Evolutionary conservation across 2,888 invertebrate species (phyloP).

Genomic region (Hirtodrosophila confusa): DNA sequence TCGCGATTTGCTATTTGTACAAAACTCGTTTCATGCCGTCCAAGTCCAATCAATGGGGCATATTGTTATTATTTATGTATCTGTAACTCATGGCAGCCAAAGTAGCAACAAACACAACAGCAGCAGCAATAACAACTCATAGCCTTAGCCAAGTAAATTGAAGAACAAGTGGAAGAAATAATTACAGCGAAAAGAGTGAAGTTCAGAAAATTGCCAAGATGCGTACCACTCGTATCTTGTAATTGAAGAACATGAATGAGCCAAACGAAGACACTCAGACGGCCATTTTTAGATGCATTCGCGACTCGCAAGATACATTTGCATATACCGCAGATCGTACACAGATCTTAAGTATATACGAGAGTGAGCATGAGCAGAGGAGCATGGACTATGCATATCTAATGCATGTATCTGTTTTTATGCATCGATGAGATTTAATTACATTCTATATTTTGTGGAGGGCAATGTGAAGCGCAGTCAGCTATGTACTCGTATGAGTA

Average conservation of each 20-base stretch:
- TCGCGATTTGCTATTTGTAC: slow-evolving; percentile 58
- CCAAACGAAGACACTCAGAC: slow-evolving; percentile 25
- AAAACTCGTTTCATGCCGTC: slow-evolving; percentile 64
- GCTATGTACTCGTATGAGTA: slow-evolving; percentile 16
- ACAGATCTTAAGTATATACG: slow-evolving; percentile 6
- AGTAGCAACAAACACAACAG: slow-evolving; percentile 32
- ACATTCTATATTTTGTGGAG: slow-evolving; percentile 66
- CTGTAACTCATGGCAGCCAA: slow-evolving; percentile 78
- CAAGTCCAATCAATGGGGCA: slow-evolving; percentile 67
- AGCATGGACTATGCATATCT: slow-evolving; percentile 9
- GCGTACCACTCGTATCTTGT: slow-evolving; percentile 46
- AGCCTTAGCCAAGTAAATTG: neutral
- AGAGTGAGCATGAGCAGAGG: neutral
- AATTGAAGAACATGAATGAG: slow-evolving; percentile 67
- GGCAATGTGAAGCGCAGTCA: slow-evolving; percentile 59
- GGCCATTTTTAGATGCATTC: slow-evolving; percentile 39
- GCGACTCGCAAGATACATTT: slow-evolving; percentile 12
- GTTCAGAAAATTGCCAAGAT: slow-evolving; percentile 40
- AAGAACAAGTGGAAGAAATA: slow-evolving; percentile 51
- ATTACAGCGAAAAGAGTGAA: slow-evolving; percentile 37
- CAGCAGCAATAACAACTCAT: slow-evolving; percentile 25
- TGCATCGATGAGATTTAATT: slow-evolving; percentile 81
- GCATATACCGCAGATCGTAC: slow-evolving; percentile 19
- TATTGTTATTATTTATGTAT: slow-evolving; percentile 76
- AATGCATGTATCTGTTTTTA: slow-evolving; percentile 52